These are phyloP conservation scores for Agonopterix subpropinquella DNA, from an alignment of 2,888 invertebrate genomes.

Conservation along the genomic window DNA sequence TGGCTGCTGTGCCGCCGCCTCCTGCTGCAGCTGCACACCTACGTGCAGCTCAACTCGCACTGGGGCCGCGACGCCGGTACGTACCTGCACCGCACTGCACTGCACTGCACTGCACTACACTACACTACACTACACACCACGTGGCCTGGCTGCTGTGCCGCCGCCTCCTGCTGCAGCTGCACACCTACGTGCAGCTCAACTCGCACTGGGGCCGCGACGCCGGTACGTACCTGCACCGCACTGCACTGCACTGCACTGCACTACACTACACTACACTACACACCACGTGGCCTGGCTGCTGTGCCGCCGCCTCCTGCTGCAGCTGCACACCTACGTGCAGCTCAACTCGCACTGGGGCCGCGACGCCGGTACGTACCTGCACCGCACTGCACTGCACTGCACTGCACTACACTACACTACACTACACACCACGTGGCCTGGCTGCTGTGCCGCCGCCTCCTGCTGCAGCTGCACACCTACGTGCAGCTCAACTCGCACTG, in stretches of 20 bases:
- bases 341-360: constrained; percentile 81
- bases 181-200: constrained; percentile 93
- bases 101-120: background rate
- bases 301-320: constrained; percentile 89
- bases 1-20: constrained; percentile 95
- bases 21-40: constrained; percentile 93
- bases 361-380: constrained; percentile 23
- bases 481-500: constrained; percentile 85
- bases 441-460: constrained; percentile 91
- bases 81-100: background rate
- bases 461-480: constrained; percentile 95
- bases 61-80: constrained; percentile 68
- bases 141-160: constrained; percentile 96
- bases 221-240: constrained; percentile 17
- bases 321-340: constrained; percentile 95
- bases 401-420: background rate
- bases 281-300: constrained; percentile 96
- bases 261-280: constrained; percentile 29
- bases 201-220: constrained; percentile 71
- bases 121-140: constrained; percentile 74
- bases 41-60: constrained; percentile 85
- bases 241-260: too few relatives aligned
- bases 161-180: constrained; percentile 91
- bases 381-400: background rate
- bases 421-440: constrained; percentile 91